Percentiles rank a stretch among this genome's conserved stretches.
Evolutionary conservation across 2,113 vertebrate species (phyloP).

Genomic region (Onychorhynchus coronatus): DNA sequence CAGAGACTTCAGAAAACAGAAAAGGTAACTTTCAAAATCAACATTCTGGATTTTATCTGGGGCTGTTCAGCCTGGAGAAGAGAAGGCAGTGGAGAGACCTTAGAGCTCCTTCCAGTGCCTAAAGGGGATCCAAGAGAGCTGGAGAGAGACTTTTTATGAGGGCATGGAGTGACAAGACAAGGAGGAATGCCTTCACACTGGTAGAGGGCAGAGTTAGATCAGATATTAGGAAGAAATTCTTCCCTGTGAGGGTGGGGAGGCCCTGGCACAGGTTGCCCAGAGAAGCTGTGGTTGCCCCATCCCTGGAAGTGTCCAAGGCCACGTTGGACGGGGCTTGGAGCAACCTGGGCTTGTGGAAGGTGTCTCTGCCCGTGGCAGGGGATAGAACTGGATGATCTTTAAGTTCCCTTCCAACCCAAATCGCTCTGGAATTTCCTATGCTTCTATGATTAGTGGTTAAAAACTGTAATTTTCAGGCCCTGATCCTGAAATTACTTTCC

Average conservation of each 20-base stretch:
- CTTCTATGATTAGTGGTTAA: not conserved
- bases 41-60: not conserved
- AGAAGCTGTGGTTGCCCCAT: not conserved
- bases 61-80: not conserved
- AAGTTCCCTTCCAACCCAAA: not conserved
- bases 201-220: fast-evolving
- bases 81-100: not conserved
- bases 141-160: fast-evolving
- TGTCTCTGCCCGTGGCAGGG: not conserved
- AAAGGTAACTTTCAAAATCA: not conserved
- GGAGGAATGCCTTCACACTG: not conserved
- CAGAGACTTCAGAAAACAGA: not conserved
- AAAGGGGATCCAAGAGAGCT: not conserved
- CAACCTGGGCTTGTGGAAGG: fast-evolving
- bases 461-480: not conserved
- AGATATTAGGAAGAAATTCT: fast-evolving
- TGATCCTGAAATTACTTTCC: not conserved
- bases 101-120: not conserved
- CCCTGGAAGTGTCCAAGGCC: not conserved
- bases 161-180: not conserved
- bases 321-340: fast-evolving
- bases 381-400: not conserved
- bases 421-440: not conserved
- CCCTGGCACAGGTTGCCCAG: not conserved
- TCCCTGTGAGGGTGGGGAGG: fast-evolving